A percentile compares a stretch with the other conserved stretches of the same genome.
These are phyloP conservation scores for Bombus affinis DNA, from an alignment of 1,140 invertebrate genomes.

Conservation along the genomic window DNA sequence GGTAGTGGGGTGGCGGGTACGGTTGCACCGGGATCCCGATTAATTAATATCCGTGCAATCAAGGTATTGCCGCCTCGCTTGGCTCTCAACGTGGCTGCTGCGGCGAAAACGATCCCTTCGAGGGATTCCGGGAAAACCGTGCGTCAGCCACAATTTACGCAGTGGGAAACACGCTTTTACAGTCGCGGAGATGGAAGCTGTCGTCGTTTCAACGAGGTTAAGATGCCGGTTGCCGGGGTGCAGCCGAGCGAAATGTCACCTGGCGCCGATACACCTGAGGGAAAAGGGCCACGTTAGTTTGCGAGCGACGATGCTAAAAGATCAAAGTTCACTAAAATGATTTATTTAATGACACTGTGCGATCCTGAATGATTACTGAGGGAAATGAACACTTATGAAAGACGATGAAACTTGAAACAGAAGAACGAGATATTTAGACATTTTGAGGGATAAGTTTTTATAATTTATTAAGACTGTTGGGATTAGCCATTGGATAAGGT, in stretches of 20 bases:
- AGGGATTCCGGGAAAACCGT: constrained; percentile 31
- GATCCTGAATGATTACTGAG: background rate
- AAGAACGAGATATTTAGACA: background rate
- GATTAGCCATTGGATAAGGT: too few relatives aligned
- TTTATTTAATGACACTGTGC: background rate
- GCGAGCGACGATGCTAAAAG: background rate
- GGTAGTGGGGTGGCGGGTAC: constrained; percentile 15
- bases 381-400: background rate
- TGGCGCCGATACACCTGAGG: background rate
- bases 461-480: too few relatives aligned
- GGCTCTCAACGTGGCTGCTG: constrained; percentile 1
- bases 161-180: constrained; percentile 30
- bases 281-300: background rate
- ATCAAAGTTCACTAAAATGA: constrained; percentile 26
- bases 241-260: constrained; percentile 18
- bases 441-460: too few relatives aligned
- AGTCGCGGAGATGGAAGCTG: background rate
- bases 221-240: background rate
- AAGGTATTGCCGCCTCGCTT: constrained; percentile 50
- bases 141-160: constrained; percentile 38
- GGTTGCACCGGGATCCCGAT: constrained; percentile 13
- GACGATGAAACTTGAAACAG: too few relatives aligned
- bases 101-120: constrained; percentile 36
- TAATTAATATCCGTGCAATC: constrained; percentile 61
- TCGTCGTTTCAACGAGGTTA: background rate